Base-by-base conservation (phyloP, 2,113 vertebrate species). In the Heterochromis multidens region DNA sequence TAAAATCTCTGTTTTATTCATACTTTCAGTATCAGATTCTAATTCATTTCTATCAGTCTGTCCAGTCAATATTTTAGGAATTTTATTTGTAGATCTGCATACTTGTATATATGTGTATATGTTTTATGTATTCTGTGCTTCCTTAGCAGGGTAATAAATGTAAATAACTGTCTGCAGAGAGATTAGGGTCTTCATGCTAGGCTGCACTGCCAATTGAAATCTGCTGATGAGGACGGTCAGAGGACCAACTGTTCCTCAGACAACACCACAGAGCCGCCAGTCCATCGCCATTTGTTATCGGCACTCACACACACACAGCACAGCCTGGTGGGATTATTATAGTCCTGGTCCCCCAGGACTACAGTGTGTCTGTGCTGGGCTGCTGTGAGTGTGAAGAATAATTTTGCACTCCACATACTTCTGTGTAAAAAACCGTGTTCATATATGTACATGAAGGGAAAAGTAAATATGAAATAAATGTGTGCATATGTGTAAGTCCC, bases 151-250 rank as follows among this genome's bases (percentile, higher is more conserved):
- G 80, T 87, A 79, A 91, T 93, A 90, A 92, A 94, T 94, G 86
- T 93, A 92, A 93, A 93, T 93, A 94, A 87, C 76, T 46, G 78
- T 77, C 85, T 83, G 83, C 84, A 37, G 54, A 79, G 84, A 90
- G 90, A 91, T 93, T 82, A 89, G 86, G 74, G 86, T 81, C 84
- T 97, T 96, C 96, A 96, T 96, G 97, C 96, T 96, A 96, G 95
- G 96, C 96, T 97, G 96, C 96, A 96, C 96, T 94, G 95, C 94
- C 96, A 96, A 97, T 97, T 97, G 96, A 97, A 98, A 97, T 96
- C 95, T 97, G 95, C 96, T 96, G 95, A 96, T 96, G 96, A 96
- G 96, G 88, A 93, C 80, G 88, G 93, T 93, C 91, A 76, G 92
- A 95, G 95, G 95, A 95, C 96, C 97, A 97, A 97, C 96, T 97